Conservation (phyloP, 2,888 invertebrate species). For the Campoplex capitator region DNA sequence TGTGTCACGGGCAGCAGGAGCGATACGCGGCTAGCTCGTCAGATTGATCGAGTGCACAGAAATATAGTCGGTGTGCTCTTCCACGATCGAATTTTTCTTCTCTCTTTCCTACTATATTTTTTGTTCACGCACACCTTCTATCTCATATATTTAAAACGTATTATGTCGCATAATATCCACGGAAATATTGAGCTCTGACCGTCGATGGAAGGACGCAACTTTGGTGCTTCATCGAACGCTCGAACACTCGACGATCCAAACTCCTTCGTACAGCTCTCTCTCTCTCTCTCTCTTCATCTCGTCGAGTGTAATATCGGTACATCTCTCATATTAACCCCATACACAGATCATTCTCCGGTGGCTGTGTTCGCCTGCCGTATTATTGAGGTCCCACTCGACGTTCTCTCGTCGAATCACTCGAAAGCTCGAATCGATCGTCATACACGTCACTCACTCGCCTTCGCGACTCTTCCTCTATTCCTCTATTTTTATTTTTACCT, state of each 20-base stretch:
- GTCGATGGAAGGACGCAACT: neutral
- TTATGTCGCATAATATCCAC: neutral
- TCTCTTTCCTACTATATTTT: neutral
- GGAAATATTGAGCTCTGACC: neutral
- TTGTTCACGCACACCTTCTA: neutral
- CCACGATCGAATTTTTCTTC: neutral
- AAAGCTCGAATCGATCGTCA: slow-evolving; percentile 53
- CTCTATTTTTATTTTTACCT: neutral
- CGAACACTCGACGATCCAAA: neutral
- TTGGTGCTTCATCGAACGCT: neutral
- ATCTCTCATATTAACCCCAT: slow-evolving; percentile 16
- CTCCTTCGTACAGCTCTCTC: neutral
- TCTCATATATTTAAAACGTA: neutral
- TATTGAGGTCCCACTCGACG: slow-evolving; percentile 23
- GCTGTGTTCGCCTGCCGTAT: neutral
- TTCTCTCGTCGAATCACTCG: slow-evolving; percentile 47
- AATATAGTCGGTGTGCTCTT: slow-evolving; percentile 2
- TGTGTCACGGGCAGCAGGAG: slow-evolving; percentile 55
- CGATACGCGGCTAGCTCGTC: slow-evolving; percentile 26
- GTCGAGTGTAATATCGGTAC: slow-evolving; percentile 6
- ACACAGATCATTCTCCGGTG: slow-evolving; percentile 24
- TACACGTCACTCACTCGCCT: slow-evolving; percentile 42
- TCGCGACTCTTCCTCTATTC: neutral
- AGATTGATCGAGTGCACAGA: slow-evolving; percentile 62
- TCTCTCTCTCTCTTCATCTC: neutral